Percentiles rank a stretch among this genome's conserved stretches.
Evolutionary conservation across 2,113 vertebrate species (phyloP).

Genomic region (Rattus rattus): DNA sequence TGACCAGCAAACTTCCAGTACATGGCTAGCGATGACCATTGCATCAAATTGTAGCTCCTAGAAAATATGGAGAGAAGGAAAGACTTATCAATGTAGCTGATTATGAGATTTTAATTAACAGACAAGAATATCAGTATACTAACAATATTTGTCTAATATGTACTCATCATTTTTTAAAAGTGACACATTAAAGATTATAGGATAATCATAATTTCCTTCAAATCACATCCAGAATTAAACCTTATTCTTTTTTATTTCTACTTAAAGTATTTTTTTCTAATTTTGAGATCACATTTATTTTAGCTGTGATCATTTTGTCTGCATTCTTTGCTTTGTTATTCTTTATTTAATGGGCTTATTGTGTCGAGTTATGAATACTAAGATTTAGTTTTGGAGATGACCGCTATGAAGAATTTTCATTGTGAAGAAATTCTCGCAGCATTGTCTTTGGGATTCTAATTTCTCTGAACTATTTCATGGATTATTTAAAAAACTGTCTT

Average conservation of each 20-base stretch:
- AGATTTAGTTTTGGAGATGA: not conserved
- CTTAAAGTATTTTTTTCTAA: not conserved
- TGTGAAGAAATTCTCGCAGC: not conserved
- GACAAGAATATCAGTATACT: not conserved
- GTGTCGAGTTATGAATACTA: not conserved
- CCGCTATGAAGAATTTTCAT: not conserved
- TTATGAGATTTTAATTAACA: not conserved
- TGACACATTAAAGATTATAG: not conserved
- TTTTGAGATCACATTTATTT: not conserved
- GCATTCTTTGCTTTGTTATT: not conserved
- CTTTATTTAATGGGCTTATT: not conserved
- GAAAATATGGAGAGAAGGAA: too few relatives aligned
- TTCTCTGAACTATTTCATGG: not conserved
- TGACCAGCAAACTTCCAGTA: not conserved
- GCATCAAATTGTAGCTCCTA: not conserved
- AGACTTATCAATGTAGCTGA: not conserved
- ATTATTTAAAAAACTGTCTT: not conserved
- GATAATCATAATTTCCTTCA: not conserved
- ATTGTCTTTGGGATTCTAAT: not conserved
- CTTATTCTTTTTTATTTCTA: not conserved
- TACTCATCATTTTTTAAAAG: not conserved
- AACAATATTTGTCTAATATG: not conserved
- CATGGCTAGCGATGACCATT: not conserved
- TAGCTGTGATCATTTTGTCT: not conserved
- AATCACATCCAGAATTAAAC: not conserved